Conservation (phyloP, 1,140 invertebrate genomes). For the Idris sp. region DNA sequence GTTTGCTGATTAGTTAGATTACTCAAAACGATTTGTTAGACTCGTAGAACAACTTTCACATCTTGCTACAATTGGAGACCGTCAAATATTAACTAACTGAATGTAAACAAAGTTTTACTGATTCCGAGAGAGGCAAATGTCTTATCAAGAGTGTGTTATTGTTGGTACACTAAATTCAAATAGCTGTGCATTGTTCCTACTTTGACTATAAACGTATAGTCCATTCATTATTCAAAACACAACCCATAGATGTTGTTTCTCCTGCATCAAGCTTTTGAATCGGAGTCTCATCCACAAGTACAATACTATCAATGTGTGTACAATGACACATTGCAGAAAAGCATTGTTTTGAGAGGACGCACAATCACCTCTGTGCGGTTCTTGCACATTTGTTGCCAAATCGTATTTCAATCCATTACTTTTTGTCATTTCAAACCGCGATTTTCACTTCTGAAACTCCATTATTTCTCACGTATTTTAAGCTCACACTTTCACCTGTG, state of each 20-base stretch:
- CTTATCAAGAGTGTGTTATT: slow-evolving; percentile 39
- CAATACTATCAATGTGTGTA: slow-evolving; percentile 21
- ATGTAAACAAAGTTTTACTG: slow-evolving; percentile 11
- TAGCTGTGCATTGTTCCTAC: slow-evolving; percentile 32
- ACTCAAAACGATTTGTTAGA: slow-evolving; percentile 26
- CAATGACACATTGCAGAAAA: slow-evolving; percentile 32
- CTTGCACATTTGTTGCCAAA: slow-evolving; percentile 17
- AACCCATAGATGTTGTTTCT: slow-evolving; percentile 31
- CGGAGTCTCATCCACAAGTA: slow-evolving; percentile 18
- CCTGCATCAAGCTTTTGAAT: slow-evolving; percentile 37
- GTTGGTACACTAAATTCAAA: slow-evolving; percentile 39
- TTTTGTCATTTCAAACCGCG: slow-evolving; percentile 4
- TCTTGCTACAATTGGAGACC: slow-evolving; percentile 17
- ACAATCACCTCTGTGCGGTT: slow-evolving; percentile 10
- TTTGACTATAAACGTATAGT: slow-evolving; percentile 23
- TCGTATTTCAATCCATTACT: slow-evolving; percentile 9
- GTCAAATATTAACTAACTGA: slow-evolving; percentile 40
- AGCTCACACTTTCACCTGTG: too few species aligned
- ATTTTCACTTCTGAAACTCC: not conserved
- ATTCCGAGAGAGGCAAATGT: slow-evolving; percentile 3
- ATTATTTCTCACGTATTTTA: not conserved
- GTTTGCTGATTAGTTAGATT: slow-evolving; percentile 7
- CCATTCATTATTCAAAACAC: slow-evolving; percentile 34
- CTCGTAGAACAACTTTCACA: not conserved
- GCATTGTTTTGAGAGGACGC: slow-evolving; percentile 20